Conservation (phyloP, 2,113 vertebrate species). For the Mustela nigripes region DNA sequence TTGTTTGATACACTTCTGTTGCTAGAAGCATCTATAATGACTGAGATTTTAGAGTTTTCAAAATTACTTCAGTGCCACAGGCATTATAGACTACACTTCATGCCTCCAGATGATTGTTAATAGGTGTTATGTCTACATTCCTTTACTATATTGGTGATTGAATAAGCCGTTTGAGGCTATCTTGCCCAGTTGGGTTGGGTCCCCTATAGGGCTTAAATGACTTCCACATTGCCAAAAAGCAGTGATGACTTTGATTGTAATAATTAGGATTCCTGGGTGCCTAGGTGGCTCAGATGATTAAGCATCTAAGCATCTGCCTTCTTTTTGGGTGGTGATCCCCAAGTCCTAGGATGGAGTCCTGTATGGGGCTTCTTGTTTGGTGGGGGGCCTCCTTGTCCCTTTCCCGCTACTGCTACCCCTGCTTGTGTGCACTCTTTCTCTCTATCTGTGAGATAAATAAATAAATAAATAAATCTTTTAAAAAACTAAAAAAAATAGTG, state of each 20-base stretch:
- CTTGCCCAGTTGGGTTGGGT: not conserved
- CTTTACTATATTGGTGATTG: not conserved
- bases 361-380: no score
- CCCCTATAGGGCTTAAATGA: not conserved
- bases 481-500: not conserved
- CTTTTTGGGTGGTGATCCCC: no score
- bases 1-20: not conserved
- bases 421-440: no score
- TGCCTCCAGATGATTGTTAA: not conserved
- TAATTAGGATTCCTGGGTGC: not conserved
- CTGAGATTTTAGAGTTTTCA: slow-evolving; percentile 35
- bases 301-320: no score
- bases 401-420: no score
- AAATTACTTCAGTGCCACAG: not conserved
- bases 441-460: no score
- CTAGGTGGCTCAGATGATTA: no score
- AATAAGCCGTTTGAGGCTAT: not conserved
- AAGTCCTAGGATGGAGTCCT: no score
- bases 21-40: not conserved
- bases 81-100: not conserved
- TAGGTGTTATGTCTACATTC: not conserved
- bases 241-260: not conserved
- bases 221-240: not conserved
- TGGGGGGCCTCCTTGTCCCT: no score
- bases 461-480: no score